Conservation (phyloP, 2,888 invertebrate species). For the Opisthograptis luteolata region DNA sequence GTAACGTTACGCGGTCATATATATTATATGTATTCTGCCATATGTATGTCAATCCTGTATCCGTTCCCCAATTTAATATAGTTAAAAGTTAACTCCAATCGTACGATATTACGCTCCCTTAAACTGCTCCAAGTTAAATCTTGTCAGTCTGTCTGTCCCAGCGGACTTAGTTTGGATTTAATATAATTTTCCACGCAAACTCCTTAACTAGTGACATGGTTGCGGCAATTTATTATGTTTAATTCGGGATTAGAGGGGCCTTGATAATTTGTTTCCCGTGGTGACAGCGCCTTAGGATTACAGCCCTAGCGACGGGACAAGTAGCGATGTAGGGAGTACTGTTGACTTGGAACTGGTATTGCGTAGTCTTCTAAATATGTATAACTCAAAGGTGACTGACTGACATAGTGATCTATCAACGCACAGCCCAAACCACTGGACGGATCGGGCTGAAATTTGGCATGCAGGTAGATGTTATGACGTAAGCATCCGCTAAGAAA, state of each 20-base stretch:
- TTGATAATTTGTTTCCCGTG: slow-evolving; percentile 35
- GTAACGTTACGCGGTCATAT: too few species aligned
- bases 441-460: too few species aligned
- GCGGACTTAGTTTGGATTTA: slow-evolving; percentile 38
- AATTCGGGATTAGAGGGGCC: slow-evolving; percentile 22
- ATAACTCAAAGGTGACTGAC: too few species aligned
- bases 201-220: slow-evolving; percentile 35
- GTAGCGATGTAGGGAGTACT: not conserved
- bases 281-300: slow-evolving; percentile 39
- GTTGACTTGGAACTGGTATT: too few species aligned
- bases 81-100: not conserved
- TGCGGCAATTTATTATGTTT: slow-evolving; percentile 36
- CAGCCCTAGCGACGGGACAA: not conserved
- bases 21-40: too few species aligned
- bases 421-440: too few species aligned
- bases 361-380: not conserved
- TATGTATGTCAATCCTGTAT: too few species aligned
- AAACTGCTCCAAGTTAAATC: slow-evolving; percentile 40
- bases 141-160: slow-evolving; percentile 39
- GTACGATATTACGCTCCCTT: not conserved
- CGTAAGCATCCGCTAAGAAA: too few species aligned
- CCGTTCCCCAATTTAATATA: too few species aligned
- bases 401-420: too few species aligned
- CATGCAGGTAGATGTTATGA: too few species aligned
- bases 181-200: slow-evolving; percentile 36